Evolutionary conservation across 2,888 invertebrate species (phyloP).

Genomic region (Athetis lepigone): DNA sequence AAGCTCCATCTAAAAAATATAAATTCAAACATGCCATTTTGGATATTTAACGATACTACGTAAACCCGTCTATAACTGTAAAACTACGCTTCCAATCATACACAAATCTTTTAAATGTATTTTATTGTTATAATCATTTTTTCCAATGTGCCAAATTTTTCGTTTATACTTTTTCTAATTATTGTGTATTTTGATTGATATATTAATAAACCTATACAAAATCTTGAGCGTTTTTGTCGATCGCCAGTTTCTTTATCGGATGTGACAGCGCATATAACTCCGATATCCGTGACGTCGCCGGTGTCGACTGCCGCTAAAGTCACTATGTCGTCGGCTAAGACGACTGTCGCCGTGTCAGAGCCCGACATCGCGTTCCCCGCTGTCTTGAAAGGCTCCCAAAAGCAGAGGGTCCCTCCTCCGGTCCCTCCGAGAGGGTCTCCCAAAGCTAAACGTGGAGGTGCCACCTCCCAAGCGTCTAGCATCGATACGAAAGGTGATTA

Average conservation of each 20-base stretch:
- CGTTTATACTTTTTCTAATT: constrained; percentile 60
- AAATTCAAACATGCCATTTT: constrained; percentile 88
- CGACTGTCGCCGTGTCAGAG: constrained; percentile 80
- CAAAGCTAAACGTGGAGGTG: constrained; percentile 91
- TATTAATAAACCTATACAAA: constrained; percentile 77
- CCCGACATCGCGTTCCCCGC: constrained; percentile 93
- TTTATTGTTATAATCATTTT: constrained; percentile 66
- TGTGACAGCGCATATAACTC: constrained; percentile 89
- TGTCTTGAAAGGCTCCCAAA: constrained; percentile 93
- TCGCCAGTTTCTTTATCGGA: constrained; percentile 89
- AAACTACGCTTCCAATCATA: constrained; percentile 80
- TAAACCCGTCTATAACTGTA: constrained; percentile 64
- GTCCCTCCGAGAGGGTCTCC: constrained; percentile 96
- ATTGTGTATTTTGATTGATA: constrained; percentile 73
- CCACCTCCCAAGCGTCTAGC: constrained; percentile 81
- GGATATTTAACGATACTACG: constrained; percentile 75
- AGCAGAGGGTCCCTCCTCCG: constrained; percentile 96
- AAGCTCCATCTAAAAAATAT: constrained; percentile 89
- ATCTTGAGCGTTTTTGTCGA: constrained; percentile 64
- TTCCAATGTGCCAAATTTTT: constrained; percentile 79
- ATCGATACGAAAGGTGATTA: constrained; percentile 89
- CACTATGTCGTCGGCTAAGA: constrained; percentile 76
- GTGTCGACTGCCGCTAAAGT: constrained; percentile 82
- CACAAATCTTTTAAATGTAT: constrained; percentile 75
- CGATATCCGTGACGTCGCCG: constrained; percentile 86